These are phyloP conservation scores for Centroberyx gerrardi DNA, from an alignment of 2,797 vertebrate species.

Conservation along the genomic window DNA sequence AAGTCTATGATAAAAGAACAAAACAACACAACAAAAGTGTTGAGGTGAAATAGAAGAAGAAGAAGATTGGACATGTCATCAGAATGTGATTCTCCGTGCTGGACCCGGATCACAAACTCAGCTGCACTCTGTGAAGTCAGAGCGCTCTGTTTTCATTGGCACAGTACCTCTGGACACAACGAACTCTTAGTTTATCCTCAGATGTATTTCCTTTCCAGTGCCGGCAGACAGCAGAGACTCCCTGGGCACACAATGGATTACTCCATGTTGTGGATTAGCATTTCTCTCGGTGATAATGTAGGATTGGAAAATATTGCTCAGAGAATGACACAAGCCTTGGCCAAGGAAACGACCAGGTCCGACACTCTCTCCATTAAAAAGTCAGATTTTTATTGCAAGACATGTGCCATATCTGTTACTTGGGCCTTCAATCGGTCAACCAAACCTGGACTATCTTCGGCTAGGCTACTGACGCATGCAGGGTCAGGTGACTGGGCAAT, in stretches of 20 bases:
- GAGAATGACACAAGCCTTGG: conserved; percentile 47
- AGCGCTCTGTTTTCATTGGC: conserved; percentile 81
- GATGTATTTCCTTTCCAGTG: conserved; percentile 68
- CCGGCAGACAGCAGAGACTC: conserved; percentile 29
- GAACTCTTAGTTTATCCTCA: conserved; percentile 68
- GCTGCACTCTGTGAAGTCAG: conserved; percentile 68
- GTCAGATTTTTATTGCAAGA: conserved; percentile 22
- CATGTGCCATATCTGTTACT: conserved; percentile 54
- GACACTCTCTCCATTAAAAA: conserved; percentile 39
- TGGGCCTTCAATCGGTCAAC: conserved; percentile 36
- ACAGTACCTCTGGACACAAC: conserved; percentile 66
- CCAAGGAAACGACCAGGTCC: neutral
- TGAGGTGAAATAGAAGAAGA: conserved; percentile 23
- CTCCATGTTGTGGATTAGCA: conserved; percentile 24
- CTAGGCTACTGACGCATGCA: conserved; percentile 19
- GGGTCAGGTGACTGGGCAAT: conserved; percentile 58
- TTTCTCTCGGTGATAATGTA: neutral
- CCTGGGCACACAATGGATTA: conserved; percentile 10
- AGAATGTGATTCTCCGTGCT: conserved; percentile 54
- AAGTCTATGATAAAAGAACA: neutral
- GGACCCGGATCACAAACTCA: conserved; percentile 75
- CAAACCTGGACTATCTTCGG: conserved; percentile 38
- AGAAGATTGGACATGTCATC: conserved; percentile 54
- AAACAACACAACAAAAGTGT: conserved; percentile 13
- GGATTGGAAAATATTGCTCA: conserved; percentile 23